phyloP scores from a whole-genome alignment of 2,888 invertebrate species.

The Drosophila algonquin region DNA sequence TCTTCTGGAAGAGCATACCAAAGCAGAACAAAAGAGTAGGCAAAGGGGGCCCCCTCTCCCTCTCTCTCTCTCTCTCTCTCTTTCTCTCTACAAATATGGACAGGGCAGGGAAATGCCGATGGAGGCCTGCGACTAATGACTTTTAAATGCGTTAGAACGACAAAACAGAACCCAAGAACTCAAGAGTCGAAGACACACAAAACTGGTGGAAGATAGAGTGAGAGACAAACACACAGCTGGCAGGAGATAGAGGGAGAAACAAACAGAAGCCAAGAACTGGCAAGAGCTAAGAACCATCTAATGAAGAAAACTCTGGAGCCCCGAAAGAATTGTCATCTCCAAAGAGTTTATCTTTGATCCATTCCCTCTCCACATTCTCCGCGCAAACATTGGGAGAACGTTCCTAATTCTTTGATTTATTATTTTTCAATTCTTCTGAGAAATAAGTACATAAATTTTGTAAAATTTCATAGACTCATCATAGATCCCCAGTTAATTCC shows the following conservation, averaged over 20 bases:
- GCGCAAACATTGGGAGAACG: neutral
- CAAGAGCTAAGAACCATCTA: neutral
- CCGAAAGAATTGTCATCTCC: neutral
- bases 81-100: neutral
- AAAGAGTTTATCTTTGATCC: neutral
- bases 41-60: too few species aligned
- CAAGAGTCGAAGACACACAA: constrained; percentile 1
- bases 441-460: too few species aligned
- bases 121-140: constrained; percentile 68
- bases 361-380: neutral
- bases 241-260: constrained; percentile 1
- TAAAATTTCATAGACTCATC: too few species aligned
- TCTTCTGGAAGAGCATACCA: neutral
- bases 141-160: constrained; percentile 69
- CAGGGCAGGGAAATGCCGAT: constrained; percentile 26
- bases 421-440: neutral
- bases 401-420: neutral
- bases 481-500: too few species aligned
- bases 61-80: too few species aligned
- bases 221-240: neutral
- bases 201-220: too few species aligned
- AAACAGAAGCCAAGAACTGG: neutral
- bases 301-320: neutral
- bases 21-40: constrained; percentile 1
- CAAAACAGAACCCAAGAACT: constrained; percentile 17